Base-by-base conservation (phyloP, 2,113 vertebrate species). In the Rhizomys pruinosus region DNA sequence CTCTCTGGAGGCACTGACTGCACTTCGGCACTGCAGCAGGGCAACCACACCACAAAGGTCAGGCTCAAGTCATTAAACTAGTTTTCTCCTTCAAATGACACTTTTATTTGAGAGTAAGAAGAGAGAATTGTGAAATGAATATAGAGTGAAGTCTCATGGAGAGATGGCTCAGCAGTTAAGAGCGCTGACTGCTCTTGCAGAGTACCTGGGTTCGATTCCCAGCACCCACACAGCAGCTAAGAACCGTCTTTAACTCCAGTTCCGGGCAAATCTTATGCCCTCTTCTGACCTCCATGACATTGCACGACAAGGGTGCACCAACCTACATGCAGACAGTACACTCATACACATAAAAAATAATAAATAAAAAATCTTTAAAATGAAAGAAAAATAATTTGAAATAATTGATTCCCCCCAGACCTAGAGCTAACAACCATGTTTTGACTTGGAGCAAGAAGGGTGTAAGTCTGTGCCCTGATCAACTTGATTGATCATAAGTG, bases 371-470 rank as follows among this genome's bases (percentile, higher is more conserved):
- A n/a, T n/a, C n/a, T n/a, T n/a, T n/a, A n/a, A n/a, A n/a, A n/a
- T n/a, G n/a, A n/a, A 92, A 84, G 71, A 80, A 39, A 32, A 71
- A 44, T 42, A 63, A 69, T 87, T 74, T 47, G n/a, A 94, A 84
- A 78, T 57, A 8, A 15, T 86, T 63, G 76, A 25, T 64, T n/a
- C 5, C n/a, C 72, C 57, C 27, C 19, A 59, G 69, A 85, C 19
- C 37, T 85, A 59, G 32, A 87, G 71, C 39, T 64, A 47, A 61
- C 84, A 84, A 34, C 44, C 44, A 20, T 29, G 88, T 22, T n/a
- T 55, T 64, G 64, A 19, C 52, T 72, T 44, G 12, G 27, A 93
- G 17, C 29, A 42, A 86, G 5, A 17, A 68, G 80, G 17, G 10
- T 17, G 3, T 52, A 55, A 52, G 37, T 44, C 44, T 34, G 34